Conservation (phyloP, 2,113 vertebrate genomes). For the Crotalus tigris region DNA sequence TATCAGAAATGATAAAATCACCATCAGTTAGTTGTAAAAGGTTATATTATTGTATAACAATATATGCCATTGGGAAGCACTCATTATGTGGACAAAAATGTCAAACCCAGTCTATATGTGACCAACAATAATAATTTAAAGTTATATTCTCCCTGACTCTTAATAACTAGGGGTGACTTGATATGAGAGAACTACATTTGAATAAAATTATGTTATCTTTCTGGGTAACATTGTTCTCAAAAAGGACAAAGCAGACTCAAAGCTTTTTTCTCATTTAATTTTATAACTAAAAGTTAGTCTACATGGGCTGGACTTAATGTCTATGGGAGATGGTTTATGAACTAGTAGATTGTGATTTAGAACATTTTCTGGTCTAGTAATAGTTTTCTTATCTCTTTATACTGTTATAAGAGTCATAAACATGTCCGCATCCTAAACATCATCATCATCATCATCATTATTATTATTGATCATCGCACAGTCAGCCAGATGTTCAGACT, state of each 20-base stretch:
- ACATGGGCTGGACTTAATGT: background rate
- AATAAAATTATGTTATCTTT: background rate
- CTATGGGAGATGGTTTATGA: background rate
- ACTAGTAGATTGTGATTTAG: background rate
- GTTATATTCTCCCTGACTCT: background rate
- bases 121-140: background rate
- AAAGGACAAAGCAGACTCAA: background rate
- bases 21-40: background rate
- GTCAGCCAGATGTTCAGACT: no score
- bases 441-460: background rate
- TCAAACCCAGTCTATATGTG: background rate
- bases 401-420: conserved; percentile 14
- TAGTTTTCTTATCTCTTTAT: conserved; percentile 2
- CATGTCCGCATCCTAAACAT: background rate
- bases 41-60: background rate
- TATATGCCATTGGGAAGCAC: background rate
- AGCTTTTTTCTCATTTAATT: background rate
- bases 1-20: background rate
- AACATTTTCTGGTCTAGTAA: background rate
- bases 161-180: background rate
- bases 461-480: no score
- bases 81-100: background rate
- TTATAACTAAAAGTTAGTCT: background rate
- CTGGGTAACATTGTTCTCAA: background rate
- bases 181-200: background rate